Conservation (phyloP, 2,888 invertebrate genomes). For the Ethmia dodecea region DNA sequence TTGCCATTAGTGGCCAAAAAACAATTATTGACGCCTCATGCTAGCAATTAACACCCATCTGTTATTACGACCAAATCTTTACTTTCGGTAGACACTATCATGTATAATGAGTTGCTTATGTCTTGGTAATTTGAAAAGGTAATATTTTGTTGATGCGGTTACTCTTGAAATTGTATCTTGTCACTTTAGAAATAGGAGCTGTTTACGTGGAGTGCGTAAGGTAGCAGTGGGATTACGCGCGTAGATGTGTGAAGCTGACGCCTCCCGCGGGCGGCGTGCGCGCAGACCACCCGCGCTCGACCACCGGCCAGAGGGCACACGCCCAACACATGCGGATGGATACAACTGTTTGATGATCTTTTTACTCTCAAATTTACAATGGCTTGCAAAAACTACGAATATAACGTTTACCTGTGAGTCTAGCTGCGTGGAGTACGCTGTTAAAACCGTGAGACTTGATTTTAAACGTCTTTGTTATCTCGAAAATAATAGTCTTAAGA, state of each 20-base stretch:
- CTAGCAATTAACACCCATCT: slow-evolving; percentile 75
- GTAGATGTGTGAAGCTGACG: slow-evolving; percentile 66
- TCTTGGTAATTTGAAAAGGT: slow-evolving; percentile 31
- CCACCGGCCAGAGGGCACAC: slow-evolving; percentile 52
- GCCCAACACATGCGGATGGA: slow-evolving; percentile 41
- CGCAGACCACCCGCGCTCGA: slow-evolving; percentile 66
- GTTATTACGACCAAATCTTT: slow-evolving; percentile 66
- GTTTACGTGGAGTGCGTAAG: slow-evolving; percentile 19
- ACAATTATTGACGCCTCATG: slow-evolving; percentile 72
- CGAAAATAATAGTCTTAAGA: slow-evolving; percentile 23
- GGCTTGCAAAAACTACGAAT: not conserved
- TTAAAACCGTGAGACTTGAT: too few relatives aligned
- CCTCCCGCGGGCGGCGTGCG: slow-evolving; percentile 51
- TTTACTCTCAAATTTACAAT: not conserved
- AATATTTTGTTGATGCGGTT: slow-evolving; percentile 21
- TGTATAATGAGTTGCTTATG: slow-evolving; percentile 48
- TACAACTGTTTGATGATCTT: slow-evolving; percentile 13
- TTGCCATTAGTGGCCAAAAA: slow-evolving; percentile 67
- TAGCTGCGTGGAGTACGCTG: too few relatives aligned
- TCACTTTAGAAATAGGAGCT: slow-evolving; percentile 30
- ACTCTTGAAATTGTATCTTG: slow-evolving; percentile 35
- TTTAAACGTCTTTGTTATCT: too few relatives aligned
- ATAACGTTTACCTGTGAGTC: not conserved
- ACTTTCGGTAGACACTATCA: slow-evolving; percentile 59
- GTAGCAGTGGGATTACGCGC: slow-evolving; percentile 35